Evolutionary conservation across 1,140 invertebrate genomes (phyloP).

Genomic region (Neotoxoptera formosana): DNA sequence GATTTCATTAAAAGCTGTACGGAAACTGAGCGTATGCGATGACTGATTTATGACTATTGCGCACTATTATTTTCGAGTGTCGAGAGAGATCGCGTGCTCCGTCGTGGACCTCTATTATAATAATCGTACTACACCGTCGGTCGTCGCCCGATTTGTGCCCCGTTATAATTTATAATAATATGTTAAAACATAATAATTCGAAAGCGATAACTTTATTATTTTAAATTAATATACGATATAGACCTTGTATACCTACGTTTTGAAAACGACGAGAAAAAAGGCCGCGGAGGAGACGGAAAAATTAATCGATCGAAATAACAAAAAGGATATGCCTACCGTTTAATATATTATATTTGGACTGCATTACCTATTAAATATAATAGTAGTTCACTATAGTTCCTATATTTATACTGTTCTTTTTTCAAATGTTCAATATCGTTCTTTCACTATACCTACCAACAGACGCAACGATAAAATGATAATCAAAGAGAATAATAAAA

Average conservation of each 20-base stretch:
- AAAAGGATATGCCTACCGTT: neutral
- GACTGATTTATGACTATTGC: neutral
- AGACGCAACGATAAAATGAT: neutral
- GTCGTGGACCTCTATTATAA: neutral
- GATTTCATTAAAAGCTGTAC: neutral
- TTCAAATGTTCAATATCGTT: neutral
- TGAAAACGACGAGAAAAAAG: neutral
- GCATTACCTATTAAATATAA: neutral
- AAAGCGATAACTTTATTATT: neutral
- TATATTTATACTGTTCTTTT: neutral
- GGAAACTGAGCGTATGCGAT: neutral
- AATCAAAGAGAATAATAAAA: neutral
- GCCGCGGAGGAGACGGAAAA: neutral
- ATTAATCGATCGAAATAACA: neutral
- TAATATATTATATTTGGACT: neutral
- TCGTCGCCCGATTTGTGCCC: neutral
- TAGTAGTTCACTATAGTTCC: neutral
- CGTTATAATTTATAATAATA: neutral
- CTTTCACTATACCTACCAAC: too few relatives aligned
- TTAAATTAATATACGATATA: neutral
- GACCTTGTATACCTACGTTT: neutral
- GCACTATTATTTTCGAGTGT: neutral
- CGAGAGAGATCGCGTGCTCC: neutral
- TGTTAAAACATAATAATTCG: neutral
- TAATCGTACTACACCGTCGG: neutral